Conservation (phyloP, 2,113 vertebrate genomes). For the Acanthisitta chloris region DNA sequence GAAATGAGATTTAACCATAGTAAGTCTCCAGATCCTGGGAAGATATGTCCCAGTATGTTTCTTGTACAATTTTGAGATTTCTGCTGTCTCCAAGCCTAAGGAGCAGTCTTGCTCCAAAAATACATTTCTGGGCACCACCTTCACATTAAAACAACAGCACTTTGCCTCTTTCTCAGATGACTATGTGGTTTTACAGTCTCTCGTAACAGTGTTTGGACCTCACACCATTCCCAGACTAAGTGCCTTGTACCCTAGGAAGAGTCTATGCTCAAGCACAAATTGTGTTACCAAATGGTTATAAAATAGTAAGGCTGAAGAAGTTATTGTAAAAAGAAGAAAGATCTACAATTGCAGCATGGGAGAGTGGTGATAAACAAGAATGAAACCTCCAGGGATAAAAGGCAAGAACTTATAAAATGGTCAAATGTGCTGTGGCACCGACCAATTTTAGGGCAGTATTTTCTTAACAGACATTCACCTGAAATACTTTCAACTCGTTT, state of each 20-base stretch:
- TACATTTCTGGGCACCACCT: neutral
- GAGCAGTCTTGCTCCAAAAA: neutral
- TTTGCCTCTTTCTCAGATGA: neutral
- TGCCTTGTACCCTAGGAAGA: neutral
- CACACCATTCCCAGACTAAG: neutral
- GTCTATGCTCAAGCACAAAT: neutral
- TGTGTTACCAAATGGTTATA: neutral
- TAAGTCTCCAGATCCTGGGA: neutral
- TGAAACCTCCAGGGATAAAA: neutral
- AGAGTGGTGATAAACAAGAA: neutral
- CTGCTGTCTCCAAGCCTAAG: neutral
- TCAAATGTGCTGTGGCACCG: neutral
- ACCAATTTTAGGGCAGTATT: neutral
- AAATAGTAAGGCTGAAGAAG: neutral
- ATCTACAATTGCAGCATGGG: neutral
- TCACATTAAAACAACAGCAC: neutral
- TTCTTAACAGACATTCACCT: neutral
- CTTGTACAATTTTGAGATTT: neutral
- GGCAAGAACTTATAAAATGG: neutral
- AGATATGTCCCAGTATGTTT: neutral
- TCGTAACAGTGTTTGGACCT: neutral
- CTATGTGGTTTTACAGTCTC: neutral
- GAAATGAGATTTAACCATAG: neutral
- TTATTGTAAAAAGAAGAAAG: neutral
- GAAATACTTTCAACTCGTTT: neutral